Evolutionary conservation across 1,140 invertebrate species (phyloP).

Genomic region (Apis dorsata): DNA sequence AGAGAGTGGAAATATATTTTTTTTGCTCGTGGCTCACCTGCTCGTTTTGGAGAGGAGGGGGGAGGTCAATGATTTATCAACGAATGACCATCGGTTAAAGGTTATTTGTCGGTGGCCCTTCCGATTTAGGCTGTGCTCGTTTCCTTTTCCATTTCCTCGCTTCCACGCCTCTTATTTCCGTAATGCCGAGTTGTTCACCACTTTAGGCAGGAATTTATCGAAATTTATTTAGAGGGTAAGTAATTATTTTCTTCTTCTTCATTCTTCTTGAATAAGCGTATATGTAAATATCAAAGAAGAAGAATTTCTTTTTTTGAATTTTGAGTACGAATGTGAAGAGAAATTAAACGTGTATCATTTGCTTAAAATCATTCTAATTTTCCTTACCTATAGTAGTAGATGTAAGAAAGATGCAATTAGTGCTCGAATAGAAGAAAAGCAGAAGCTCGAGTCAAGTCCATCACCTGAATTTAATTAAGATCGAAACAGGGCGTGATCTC

Average conservation of each 20-base stretch:
- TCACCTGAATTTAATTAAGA: not conserved
- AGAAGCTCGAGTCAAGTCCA: too few relatives aligned
- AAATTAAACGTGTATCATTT: too few relatives aligned
- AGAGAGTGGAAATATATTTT: conserved; percentile 51
- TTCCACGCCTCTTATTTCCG: not conserved
- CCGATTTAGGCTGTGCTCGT: not conserved
- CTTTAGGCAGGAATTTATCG: not conserved
- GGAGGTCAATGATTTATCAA: conserved; percentile 49
- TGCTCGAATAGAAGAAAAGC: too few relatives aligned
- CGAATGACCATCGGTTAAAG: conserved; percentile 17
- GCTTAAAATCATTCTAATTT: too few relatives aligned
- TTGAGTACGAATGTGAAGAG: too few relatives aligned
- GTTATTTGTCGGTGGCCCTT: conserved; percentile 36
- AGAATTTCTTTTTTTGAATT: too few relatives aligned
- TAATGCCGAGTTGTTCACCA: not conserved
- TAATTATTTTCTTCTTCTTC: too few relatives aligned
- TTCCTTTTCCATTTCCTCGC: not conserved
- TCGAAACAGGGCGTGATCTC: not conserved
- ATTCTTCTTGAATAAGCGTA: too few relatives aligned
- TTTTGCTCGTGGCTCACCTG: conserved; percentile 32
- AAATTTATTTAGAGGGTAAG: too few relatives aligned
- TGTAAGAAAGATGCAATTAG: too few relatives aligned
- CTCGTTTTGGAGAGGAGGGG: not conserved
- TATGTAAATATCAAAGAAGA: too few relatives aligned
- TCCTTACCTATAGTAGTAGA: too few relatives aligned